A percentile compares a stretch with the other conserved stretches of the same genome.
Evolutionary conservation across 30 jellyfish, hydroid and myxozoan genomes (phyloP).

Genomic region (Aurelia aurita complex sp. Pacific): DNA sequence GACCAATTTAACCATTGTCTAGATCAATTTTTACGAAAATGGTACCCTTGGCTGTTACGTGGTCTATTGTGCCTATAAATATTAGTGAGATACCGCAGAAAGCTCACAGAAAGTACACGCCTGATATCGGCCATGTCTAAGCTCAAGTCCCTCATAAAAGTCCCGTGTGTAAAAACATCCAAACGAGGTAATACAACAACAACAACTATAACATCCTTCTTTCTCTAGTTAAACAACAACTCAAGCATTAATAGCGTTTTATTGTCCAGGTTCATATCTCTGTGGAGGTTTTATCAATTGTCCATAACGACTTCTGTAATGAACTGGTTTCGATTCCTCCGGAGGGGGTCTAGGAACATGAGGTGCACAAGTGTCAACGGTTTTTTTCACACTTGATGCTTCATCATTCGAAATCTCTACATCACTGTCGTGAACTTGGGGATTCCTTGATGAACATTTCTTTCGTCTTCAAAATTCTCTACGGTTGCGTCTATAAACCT

Average conservation of each 20-base stretch:
- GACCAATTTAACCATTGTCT: too few relatives aligned
- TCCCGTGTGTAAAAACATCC: too few relatives aligned
- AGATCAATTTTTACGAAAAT: too few relatives aligned
- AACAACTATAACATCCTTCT: constrained; percentile 4
- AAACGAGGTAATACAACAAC: too few relatives aligned
- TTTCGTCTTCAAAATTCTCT: constrained; percentile 29
- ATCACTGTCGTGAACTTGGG: constrained; percentile 26
- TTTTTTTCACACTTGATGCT: constrained; percentile 13
- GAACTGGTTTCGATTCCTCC: constrained; percentile 24
- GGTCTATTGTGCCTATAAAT: too few relatives aligned
- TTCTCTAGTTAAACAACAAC: constrained; percentile 8
- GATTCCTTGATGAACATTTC: constrained; percentile 27
- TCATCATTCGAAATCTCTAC: neutral
- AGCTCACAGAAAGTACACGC: too few relatives aligned
- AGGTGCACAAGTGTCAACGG: constrained; percentile 28
- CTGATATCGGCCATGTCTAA: too few relatives aligned
- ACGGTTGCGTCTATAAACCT: constrained; percentile 31
- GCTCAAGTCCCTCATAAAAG: too few relatives aligned
- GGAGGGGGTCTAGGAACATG: constrained; percentile 28
- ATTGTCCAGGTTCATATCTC: constrained; percentile 26
- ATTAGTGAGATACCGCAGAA: too few relatives aligned
- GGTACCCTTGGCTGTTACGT: too few relatives aligned
- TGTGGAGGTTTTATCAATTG: constrained; percentile 33
- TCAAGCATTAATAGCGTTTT: too few relatives aligned
- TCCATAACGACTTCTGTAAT: constrained; percentile 31